Evolutionary conservation across 2,888 invertebrate species (phyloP).

Genomic region (Spilosoma lubricipeda): DNA sequence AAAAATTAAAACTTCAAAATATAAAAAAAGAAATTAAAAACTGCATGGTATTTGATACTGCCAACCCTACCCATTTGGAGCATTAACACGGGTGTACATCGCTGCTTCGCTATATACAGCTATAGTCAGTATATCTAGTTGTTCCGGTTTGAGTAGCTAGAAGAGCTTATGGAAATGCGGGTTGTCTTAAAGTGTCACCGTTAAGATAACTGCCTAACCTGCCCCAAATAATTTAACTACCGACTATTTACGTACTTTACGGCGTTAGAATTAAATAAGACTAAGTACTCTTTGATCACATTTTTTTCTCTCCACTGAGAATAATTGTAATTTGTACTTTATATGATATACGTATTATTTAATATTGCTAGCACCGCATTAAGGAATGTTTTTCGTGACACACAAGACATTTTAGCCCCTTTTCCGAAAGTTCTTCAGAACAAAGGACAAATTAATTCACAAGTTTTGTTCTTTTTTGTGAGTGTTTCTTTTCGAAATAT

Average conservation of each 20-base stretch:
- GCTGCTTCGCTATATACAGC: background rate
- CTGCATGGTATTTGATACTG: background rate
- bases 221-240: slow-evolving; percentile 30
- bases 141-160: slow-evolving; percentile 36
- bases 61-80: slow-evolving; percentile 34
- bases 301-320: background rate
- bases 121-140: slow-evolving; percentile 24
- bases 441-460: background rate
- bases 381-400: background rate
- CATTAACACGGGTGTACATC: slow-evolving; percentile 24
- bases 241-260: background rate
- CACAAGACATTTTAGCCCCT: background rate
- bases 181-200: slow-evolving; percentile 42
- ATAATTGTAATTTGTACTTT: no score
- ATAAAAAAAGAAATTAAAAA: background rate
- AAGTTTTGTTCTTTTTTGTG: background rate
- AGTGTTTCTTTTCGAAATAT: background rate
- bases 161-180: slow-evolving; percentile 47
- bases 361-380: no score
- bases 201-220: slow-evolving; percentile 30
- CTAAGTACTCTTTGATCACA: background rate
- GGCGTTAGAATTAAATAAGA: background rate
- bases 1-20: no score
- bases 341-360: no score
- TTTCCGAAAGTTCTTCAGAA: background rate